Percentiles rank a stretch among this genome's conserved stretches.
Conservation (phyloP, 2,888 invertebrate genomes). For the Drepanosiphum platanoidis region DNA sequence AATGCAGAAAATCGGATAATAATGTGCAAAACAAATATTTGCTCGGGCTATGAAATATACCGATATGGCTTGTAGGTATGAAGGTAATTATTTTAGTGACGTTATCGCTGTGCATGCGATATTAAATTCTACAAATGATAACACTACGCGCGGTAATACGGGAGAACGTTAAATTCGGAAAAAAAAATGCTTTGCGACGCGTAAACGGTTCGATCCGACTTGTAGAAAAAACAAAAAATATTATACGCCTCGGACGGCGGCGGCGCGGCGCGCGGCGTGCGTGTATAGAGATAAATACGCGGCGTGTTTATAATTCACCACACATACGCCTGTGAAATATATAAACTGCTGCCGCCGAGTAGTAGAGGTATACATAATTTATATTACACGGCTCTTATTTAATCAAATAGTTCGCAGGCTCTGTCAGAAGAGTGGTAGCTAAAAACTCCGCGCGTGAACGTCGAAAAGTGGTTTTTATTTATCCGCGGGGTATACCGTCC, state of each 20-base stretch:
- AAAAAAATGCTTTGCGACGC: not conserved
- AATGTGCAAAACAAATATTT: not conserved
- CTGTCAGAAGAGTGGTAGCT: slow-evolving; percentile 30
- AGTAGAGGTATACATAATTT: not conserved
- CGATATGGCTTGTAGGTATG: not conserved
- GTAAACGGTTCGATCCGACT: no score
- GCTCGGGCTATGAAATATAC: not conserved
- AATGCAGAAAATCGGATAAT: not conserved
- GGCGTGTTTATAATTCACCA: no score
- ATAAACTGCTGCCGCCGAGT: no score
- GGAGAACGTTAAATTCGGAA: no score
- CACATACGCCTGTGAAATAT: not conserved
- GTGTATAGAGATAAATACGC: not conserved
- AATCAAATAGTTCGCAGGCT: slow-evolving; percentile 36
- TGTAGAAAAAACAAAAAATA: no score
- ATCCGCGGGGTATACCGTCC: slow-evolving; percentile 50
- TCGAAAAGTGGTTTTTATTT: slow-evolving; percentile 44
- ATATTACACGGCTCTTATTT: not conserved
- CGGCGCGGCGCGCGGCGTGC: not conserved
- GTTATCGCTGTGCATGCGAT: not conserved
- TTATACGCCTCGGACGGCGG: no score
- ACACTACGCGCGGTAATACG: no score
- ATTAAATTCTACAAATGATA: not conserved
- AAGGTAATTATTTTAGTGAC: not conserved
- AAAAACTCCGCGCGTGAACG: slow-evolving; percentile 29